These are phyloP conservation scores for Dendrolimus punctatus DNA, from an alignment of 1,140 invertebrate genomes.

Conservation along the genomic window DNA sequence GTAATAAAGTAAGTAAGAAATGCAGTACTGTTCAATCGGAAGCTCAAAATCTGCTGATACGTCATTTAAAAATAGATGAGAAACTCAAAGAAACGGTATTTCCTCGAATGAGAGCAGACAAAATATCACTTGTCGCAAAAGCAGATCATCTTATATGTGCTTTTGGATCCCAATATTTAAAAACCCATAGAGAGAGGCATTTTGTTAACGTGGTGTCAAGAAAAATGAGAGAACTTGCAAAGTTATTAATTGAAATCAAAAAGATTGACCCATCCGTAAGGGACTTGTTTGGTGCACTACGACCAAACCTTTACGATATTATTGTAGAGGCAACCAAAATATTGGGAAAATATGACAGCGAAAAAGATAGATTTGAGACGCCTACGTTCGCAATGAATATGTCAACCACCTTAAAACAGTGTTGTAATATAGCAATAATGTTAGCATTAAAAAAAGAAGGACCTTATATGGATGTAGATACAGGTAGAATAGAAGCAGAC, in stretches of 20 bases:
- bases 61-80: slow-evolving; percentile 17
- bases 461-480: slow-evolving; percentile 11
- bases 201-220: slow-evolving; percentile 25
- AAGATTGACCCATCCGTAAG: slow-evolving; percentile 21
- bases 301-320: slow-evolving; percentile 22
- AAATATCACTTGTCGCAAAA: slow-evolving; percentile 22
- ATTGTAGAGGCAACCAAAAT: slow-evolving; percentile 20
- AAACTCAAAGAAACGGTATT: slow-evolving; percentile 20
- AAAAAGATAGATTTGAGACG: slow-evolving; percentile 13
- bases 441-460: slow-evolving; percentile 15
- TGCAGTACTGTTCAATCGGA: slow-evolving; percentile 19
- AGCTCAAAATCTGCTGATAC: slow-evolving; percentile 18
- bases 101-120: slow-evolving; percentile 15
- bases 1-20: slow-evolving; percentile 8
- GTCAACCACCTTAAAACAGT: slow-evolving; percentile 16
- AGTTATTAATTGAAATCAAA: slow-evolving; percentile 29
- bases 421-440: slow-evolving; percentile 16
- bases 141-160: slow-evolving; percentile 31
- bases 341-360: slow-evolving; percentile 15
- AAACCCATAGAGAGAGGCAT: slow-evolving; percentile 32
- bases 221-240: slow-evolving; percentile 34
- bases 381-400: slow-evolving; percentile 18
- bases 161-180: slow-evolving; percentile 30
- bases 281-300: slow-evolving; percentile 19
- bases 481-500: slow-evolving; percentile 23